Base-by-base conservation (phyloP, 2,888 invertebrate genomes). In the Epirrhoe alternata region DNA sequence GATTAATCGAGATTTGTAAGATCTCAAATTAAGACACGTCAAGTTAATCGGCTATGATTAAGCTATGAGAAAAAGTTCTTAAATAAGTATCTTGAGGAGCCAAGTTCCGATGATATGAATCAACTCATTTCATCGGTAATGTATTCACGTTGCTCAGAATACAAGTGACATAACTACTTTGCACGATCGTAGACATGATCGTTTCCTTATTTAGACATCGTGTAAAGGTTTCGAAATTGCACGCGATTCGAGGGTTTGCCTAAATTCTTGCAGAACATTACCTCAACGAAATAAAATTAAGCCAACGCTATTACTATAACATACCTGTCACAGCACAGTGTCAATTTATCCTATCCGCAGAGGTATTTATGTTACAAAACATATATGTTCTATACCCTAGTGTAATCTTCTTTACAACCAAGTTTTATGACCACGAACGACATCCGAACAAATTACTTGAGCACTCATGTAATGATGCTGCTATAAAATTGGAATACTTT, bases 391-490 rank as follows among this genome's bases (percentile, higher is more conserved):
- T 47, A 12, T 66, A 53, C 31, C 42, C 45, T 55, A 60, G 55
- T 42, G 63, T 70, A 72, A 72, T 66, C 55, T 64, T 68, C 68
- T 72, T 75, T 75, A 74, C 49, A 56, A 56, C 66, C 67, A 66
- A 70, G 56, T 71, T 79, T 77, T 75, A 79, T 73, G 70, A 77
- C 70, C 68, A 60, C 56, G 62, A 72, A 74, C 68, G 68, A 74
- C 69, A 69, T 71, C 69, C 61, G 71, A 71, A 69, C 61, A 75
- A 74, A 72, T 66, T 62, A 50, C 62, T 59, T 61, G 59, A 70
- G 61, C 52, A 65, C 64, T 56, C 65, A 59, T 64, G 47, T 66
- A 55, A 66, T 62, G 63, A 69, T 64, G 66, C 62, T 60, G 69
- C 64, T 54, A 65, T 58, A 67, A 67, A 67, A 68, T 55, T 56